Evolutionary conservation across 2,113 vertebrate species (phyloP), one percentile per base, ranked within the genome.

Genomic region (Heloderma charlesbogerti): DNA sequence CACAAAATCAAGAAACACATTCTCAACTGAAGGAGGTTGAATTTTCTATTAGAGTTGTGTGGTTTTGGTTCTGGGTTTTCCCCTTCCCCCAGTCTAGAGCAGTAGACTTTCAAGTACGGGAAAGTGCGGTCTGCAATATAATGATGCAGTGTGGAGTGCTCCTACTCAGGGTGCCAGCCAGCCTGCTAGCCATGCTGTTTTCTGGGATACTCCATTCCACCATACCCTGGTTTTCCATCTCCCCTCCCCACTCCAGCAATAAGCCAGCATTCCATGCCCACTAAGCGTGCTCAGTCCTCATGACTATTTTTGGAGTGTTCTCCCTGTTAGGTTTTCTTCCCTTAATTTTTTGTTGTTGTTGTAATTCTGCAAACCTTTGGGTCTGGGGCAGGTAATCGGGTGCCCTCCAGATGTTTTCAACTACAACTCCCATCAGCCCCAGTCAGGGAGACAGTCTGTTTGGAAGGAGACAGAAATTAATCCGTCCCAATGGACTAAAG

Each of bases 1-100:
- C 84, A 86, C 45, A 88, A 60, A 63, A 54, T 72, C 54, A 87
- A 87, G 86, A 63, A 60, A 77, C 22, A 43, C 22, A 29, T 77
- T 88, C n/a, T 63, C 12, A 78, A 16, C 48, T 87, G 43, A 74
- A 45, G 37, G 51, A 74, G 34, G 13, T 34, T 13, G 40, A 51
- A 20, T 75, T 84, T 74, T 75, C 18, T 84, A 3, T 45, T 63
- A 60, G 67, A 18, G 60, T 71, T 51, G 22, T 40, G 43, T 37
- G 9, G 16, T 54, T 88, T 20, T 77, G 54, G 25, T 63, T 60
- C 34, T 31, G 66, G 25, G 25, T 51, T 57, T 29, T 20, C 18
- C 40, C 43, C 3, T 48, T 54, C 71, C 16, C 29, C 40, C 57
- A 31, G 31, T 10, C 51, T 29, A 79, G 29, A 67, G 60, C 60